phyloP scores from a whole-genome alignment of 2,113 vertebrate genomes.

The Limnothrissa miodon region DNA sequence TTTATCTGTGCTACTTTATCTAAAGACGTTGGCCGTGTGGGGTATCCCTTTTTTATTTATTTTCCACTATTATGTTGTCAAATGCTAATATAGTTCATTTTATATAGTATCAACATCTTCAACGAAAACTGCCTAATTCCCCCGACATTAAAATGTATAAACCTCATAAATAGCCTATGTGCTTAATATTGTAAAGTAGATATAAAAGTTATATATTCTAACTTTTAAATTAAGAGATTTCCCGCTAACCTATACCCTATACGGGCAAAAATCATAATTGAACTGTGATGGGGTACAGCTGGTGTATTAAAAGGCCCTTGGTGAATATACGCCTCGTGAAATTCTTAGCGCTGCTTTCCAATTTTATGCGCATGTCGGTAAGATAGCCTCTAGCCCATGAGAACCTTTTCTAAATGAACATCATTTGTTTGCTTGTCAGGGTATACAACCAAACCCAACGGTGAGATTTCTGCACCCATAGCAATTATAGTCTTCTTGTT shows the following conservation, averaged over 20 bases:
- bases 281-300: background rate
- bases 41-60: constrained; percentile 1
- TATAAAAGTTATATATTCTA: background rate
- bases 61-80: background rate
- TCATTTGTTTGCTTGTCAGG: constrained; percentile 48
- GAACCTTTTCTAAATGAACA: constrained; percentile 21
- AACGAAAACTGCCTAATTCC: background rate
- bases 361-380: too few species aligned
- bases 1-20: background rate
- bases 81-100: background rate
- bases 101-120: background rate
- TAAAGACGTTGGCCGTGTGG: background rate
- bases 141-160: background rate
- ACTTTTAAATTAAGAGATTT: background rate
- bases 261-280: background rate
- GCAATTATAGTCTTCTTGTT: too few species aligned
- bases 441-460: background rate
- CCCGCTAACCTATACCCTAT: background rate
- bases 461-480: too few species aligned
- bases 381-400: too few species aligned
- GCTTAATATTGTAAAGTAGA: background rate
- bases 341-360: too few species aligned
- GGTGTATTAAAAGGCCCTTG: too few species aligned
- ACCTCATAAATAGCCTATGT: background rate
- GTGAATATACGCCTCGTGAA: too few species aligned